Percentiles rank a stretch among this genome's conserved stretches.
Conservation (phyloP, 2,113 vertebrate genomes). For the Amia ocellicauda region DNA sequence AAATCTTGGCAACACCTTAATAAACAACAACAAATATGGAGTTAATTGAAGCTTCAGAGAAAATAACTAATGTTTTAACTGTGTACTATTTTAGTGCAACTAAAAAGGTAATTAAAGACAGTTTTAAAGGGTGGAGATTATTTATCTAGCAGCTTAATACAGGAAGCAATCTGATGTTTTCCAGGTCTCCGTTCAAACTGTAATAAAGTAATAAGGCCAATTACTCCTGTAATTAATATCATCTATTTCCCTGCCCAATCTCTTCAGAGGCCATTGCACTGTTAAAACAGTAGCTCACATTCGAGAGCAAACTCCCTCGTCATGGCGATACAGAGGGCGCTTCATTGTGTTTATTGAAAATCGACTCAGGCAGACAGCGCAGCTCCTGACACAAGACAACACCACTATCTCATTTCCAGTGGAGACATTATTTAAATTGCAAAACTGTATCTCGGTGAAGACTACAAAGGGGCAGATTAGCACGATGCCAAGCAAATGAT, state of each 20-base stretch:
- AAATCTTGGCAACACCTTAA: no score
- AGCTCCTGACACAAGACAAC: slow-evolving; percentile 20
- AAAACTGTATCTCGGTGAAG: slow-evolving; percentile 22
- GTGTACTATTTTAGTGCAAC: no score
- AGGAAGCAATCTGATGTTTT: not conserved
- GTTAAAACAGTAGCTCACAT: not conserved
- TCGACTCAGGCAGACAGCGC: slow-evolving; percentile 17
- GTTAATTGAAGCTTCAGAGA: no score
- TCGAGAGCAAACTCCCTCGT: slow-evolving; percentile 18
- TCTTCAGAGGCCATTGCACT: not conserved
- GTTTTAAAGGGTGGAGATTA: not conserved
- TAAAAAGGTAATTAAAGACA: no score
- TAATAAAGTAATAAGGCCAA: slow-evolving; percentile 4
- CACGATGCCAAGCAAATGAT: slow-evolving; percentile 39
- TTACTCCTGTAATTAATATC: not conserved
- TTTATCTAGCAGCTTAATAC: slow-evolving; percentile 1
- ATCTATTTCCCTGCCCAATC: slow-evolving; percentile 4
- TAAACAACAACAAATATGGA: no score
- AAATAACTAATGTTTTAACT: no score
- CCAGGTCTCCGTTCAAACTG: slow-evolving; percentile 11
- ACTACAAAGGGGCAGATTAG: slow-evolving; percentile 34
- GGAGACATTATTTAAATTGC: slow-evolving; percentile 23
- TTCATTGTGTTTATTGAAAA: slow-evolving; percentile 8
- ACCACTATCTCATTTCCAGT: slow-evolving; percentile 15
- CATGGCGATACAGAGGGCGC: not conserved